Evolutionary conservation across 2,888 invertebrate genomes (phyloP).

Genomic region (Altica lythri): DNA sequence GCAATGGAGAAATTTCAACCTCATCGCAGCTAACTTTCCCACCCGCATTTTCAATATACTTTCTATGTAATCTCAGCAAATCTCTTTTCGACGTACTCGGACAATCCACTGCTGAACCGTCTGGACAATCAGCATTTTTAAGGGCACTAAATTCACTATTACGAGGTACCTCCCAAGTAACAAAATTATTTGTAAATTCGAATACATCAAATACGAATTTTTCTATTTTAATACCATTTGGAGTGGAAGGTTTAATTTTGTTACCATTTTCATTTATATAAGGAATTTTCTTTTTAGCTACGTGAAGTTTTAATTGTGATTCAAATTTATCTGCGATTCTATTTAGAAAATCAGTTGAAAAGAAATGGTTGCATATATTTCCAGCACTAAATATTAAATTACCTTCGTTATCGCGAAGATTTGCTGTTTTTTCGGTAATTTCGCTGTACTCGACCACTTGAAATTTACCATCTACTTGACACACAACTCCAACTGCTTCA

Average conservation of each 20-base stretch:
- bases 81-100: conserved; percentile 85
- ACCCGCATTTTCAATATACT: conserved; percentile 81
- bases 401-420: conserved; percentile 76
- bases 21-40: conserved; percentile 71
- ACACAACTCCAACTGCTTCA: conserved; percentile 96
- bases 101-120: conserved; percentile 84
- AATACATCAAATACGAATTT: conserved; percentile 99
- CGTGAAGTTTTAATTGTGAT: conserved; percentile 81
- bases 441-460: conserved; percentile 98
- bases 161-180: conserved; percentile 89
- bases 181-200: conserved; percentile 87
- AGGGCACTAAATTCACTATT: conserved; percentile 96
- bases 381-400: conserved; percentile 90
- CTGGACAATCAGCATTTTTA: conserved; percentile 82
- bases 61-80: conserved; percentile 75
- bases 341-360: conserved; percentile 83
- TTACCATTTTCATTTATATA: conserved; percentile 74
- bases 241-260: conserved; percentile 73
- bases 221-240: conserved; percentile 98
- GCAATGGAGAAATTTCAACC: conserved; percentile 88
- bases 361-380: conserved; percentile 98
- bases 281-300: conserved; percentile 97
- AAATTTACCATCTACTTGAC: conserved; percentile 86
- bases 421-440: conserved; percentile 84
- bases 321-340: conserved; percentile 74